These are phyloP conservation scores for Ectobius pallidus DNA, from an alignment of 2,888 invertebrate species.

Conservation along the genomic window DNA sequence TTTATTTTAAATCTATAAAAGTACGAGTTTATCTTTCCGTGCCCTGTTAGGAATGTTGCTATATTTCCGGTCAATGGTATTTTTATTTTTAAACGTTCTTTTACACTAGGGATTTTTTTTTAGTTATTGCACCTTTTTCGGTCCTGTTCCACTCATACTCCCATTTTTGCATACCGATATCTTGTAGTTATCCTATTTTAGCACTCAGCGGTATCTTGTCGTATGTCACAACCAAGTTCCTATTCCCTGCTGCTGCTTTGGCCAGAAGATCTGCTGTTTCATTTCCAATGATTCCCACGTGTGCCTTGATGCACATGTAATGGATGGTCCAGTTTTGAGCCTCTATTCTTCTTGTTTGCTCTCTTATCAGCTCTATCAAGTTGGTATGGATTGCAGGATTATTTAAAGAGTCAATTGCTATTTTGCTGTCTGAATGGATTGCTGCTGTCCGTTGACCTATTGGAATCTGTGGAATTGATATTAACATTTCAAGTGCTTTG, in stretches of 20 bases:
- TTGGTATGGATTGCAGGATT: not conserved
- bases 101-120: not conserved
- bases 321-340: slow-evolving; percentile 9
- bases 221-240: not conserved
- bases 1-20: slow-evolving; percentile 1
- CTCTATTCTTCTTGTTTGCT: slow-evolving; percentile 4
- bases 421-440: slow-evolving; percentile 1
- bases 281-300: no score
- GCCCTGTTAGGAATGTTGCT: not conserved
- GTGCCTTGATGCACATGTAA: no score
- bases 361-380: not conserved
- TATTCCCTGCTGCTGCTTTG: slow-evolving; percentile 8
- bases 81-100: not conserved
- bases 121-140: no score
- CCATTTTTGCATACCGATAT: slow-evolving; percentile 1
- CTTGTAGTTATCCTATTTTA: not conserved
- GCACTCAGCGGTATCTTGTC: slow-evolving; percentile 8
- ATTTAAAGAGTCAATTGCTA: no score
- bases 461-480: no score
- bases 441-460: slow-evolving; percentile 1
- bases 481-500: no score
- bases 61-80: not conserved
- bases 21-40: not conserved
- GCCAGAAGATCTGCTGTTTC: not conserved
- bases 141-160: no score